Conservation (phyloP, 2,797 vertebrate species). For the Steatocranus sp. region DNA sequence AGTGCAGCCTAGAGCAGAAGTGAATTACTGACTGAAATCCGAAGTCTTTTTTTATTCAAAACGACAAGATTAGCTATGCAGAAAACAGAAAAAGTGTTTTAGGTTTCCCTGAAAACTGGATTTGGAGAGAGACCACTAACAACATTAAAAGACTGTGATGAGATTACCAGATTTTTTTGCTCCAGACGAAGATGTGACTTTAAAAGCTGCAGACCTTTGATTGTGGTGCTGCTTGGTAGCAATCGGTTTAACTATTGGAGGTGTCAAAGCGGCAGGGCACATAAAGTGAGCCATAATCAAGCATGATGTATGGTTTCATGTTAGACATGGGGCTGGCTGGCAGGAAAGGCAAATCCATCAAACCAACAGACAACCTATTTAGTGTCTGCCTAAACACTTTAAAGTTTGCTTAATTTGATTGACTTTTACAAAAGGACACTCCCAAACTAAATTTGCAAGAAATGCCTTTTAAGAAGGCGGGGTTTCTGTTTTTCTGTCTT, state of each 20-base stretch:
- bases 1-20: constrained; percentile 17
- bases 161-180: constrained; percentile 49
- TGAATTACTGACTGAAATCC: constrained; percentile 21
- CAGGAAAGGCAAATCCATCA: constrained; percentile 78
- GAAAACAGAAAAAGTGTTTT: constrained; percentile 26
- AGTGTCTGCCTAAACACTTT: constrained; percentile 67
- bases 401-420: constrained; percentile 73
- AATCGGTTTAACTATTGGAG: constrained; percentile 66
- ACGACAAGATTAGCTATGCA: constrained; percentile 41
- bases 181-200: constrained; percentile 53
- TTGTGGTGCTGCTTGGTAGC: constrained; percentile 49
- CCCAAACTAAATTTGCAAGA: constrained; percentile 55
- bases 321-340: constrained; percentile 61
- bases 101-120: constrained; percentile 28
- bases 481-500: constrained; percentile 18
- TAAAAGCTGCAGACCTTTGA: constrained; percentile 61
- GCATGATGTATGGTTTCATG: constrained; percentile 82
- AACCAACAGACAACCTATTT: constrained; percentile 73
- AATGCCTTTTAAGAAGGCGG: constrained; percentile 23
- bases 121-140: constrained; percentile 41
- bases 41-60: constrained; percentile 24
- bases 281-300: constrained; percentile 76
- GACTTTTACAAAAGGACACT: constrained; percentile 55
- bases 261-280: constrained; percentile 39
- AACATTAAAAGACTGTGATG: constrained; percentile 52